Conservation (phyloP, 2,888 invertebrate species). For the Frankliniella fusca region DNA sequence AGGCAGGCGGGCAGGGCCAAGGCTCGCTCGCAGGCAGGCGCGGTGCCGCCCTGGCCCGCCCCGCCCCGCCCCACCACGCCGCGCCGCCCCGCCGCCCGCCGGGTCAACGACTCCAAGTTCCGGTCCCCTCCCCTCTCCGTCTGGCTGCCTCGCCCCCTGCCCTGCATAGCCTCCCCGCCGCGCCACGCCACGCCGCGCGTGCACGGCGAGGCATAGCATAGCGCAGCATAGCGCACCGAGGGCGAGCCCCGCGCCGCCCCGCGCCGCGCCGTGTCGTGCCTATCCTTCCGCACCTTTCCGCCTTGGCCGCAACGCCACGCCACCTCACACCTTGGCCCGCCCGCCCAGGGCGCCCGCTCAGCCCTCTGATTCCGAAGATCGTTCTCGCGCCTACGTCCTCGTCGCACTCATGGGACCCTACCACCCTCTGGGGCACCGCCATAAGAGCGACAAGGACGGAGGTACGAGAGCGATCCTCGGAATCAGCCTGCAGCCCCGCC, state of each 20-base stretch:
- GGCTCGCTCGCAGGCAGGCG: background rate
- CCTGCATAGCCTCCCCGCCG: background rate
- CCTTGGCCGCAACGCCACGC: background rate
- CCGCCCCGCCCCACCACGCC: background rate
- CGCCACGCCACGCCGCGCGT: background rate
- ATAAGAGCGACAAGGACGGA: background rate
- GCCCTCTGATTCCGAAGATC: background rate
- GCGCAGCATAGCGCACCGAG: no score
- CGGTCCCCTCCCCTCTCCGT: constrained; percentile 11
- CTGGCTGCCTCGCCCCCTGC: background rate
- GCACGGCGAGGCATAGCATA: no score
- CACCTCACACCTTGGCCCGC: background rate
- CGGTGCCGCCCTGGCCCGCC: background rate
- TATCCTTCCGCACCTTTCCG: background rate
- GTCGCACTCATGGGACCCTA: no score
- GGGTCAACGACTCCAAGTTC: constrained; percentile 21
- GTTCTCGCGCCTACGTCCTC: no score
- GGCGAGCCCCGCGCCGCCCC: background rate
- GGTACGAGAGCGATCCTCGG: background rate
- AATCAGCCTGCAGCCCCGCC: no score
- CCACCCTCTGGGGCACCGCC: no score
- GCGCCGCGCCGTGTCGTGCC: background rate
- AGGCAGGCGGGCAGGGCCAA: background rate
- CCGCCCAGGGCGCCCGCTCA: background rate
- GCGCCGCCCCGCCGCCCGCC: background rate